Evolutionary conservation across 2,888 invertebrate species (phyloP).

Genomic region (Anarsia innoxiella): DNA sequence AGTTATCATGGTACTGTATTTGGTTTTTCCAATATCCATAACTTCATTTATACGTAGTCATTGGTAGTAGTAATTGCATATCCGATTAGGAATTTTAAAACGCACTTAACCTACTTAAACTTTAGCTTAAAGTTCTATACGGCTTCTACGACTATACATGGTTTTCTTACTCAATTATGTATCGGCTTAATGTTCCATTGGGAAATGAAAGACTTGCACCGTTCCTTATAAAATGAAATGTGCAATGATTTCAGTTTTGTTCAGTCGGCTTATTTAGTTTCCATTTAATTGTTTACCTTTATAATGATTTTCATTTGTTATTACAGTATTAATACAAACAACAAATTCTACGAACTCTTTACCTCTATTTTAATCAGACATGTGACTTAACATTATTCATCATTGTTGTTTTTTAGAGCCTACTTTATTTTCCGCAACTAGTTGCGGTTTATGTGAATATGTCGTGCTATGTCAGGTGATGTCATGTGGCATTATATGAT

Average conservation of each 20-base stretch:
- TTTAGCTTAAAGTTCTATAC: slow-evolving; percentile 29
- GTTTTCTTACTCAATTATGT: slow-evolving; percentile 13
- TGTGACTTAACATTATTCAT: too few relatives aligned
- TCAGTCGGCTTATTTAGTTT: too few relatives aligned
- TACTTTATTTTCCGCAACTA: slow-evolving; percentile 8
- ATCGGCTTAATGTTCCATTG: too few relatives aligned
- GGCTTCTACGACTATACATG: slow-evolving; percentile 42
- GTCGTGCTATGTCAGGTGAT: slow-evolving; percentile 24
- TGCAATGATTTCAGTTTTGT: too few relatives aligned
- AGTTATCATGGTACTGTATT: too few relatives aligned
- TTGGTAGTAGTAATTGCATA: slow-evolving; percentile 22
- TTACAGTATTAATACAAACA: too few relatives aligned
- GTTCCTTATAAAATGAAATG: too few relatives aligned
- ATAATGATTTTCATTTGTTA: too few relatives aligned
- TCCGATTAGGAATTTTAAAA: slow-evolving; percentile 39
- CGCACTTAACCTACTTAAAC: slow-evolving; percentile 48
- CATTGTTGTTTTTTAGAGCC: not conserved
- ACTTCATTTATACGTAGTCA: slow-evolving; percentile 8
- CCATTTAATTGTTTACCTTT: too few relatives aligned
- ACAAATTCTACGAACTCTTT: too few relatives aligned
- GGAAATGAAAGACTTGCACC: too few relatives aligned
- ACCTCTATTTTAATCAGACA: too few relatives aligned
- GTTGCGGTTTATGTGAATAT: slow-evolving; percentile 6
- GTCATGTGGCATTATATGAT: slow-evolving; percentile 40
- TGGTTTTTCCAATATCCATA: slow-evolving; percentile 1